Base-by-base conservation (phyloP, 2,113 vertebrate genomes). In the Eublepharis macularius region DNA sequence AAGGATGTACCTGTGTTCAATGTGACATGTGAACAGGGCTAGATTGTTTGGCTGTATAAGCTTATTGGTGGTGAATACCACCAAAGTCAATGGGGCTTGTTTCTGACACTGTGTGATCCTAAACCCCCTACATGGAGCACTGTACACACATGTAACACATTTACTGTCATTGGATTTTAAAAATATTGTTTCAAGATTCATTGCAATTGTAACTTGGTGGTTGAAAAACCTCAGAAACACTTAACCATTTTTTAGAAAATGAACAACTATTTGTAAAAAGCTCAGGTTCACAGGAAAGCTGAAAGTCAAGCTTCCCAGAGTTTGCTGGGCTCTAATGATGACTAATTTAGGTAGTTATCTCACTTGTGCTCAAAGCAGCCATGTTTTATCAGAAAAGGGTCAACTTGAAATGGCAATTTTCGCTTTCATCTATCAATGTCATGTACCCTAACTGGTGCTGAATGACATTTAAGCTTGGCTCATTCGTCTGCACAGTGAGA, bases 391-490 rank as follows among this genome's bases (percentile, higher is more conserved):
- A 84, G 77, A 82, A 90, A 83, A 43, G 93, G 81, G 19, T 91
- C 66, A 75, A 82, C 26, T 84, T 66, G 82, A 94, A 93, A 88
- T 78, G 72, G 16, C 70, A 93, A 81, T 89, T 93, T 92, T 94
- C 83, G 39, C 92, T 43, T 89, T 92, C 73, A 86, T 95, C 74
- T 92, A n/a, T 94, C 92, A 95, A 75, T 93, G 89, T 1, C 86
- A 39, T 88, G 47, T 86, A 26, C 85, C 91, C n/a, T 85, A 86
- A 91, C 60, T 24, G 85, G 65, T 80, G 9, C 6, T 92, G 83
- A 92, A 88, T 94, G 86, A 21, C 85, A 89, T 86, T 86, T 87
- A 83, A 87, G 0, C 8, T 8, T 65, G 54, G 8, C 6, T 92
- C n/a, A 86, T 57, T 88, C 36, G 0, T 80, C 49, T 86, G 65